A percentile compares a stretch with the other conserved stretches of the same genome.
Conservation (phyloP, 2,113 vertebrate genomes). For the Brachyhypopomus gauderio region DNA sequence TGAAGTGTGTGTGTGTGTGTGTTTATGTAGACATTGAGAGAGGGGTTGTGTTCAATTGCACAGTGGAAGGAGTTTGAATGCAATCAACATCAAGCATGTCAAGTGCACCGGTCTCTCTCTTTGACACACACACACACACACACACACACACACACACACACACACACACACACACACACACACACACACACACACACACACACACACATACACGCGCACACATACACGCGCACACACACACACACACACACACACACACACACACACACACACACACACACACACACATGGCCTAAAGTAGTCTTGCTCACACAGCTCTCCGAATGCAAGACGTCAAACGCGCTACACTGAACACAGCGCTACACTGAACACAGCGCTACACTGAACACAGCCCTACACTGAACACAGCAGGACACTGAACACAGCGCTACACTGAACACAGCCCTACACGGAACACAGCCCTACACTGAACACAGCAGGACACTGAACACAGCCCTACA, state of each 20-base stretch:
- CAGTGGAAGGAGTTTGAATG: slow-evolving; percentile 39
- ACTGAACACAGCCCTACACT: no score
- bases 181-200: neutral
- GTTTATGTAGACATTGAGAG: neutral
- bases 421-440: no score
- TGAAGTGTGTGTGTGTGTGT: neutral
- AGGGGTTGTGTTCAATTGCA: slow-evolving; percentile 27
- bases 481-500: no score
- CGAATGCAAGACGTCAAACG: no score
- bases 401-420: no score
- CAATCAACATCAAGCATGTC: slow-evolving; percentile 5
- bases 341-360: no score
- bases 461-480: no score
- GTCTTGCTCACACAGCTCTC: no score
- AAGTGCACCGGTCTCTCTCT: slow-evolving; percentile 9
- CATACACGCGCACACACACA: neutral
- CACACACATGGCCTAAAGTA: no score
- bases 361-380: no score
- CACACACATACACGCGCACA: neutral
- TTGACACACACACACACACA: neutral
- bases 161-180: neutral
- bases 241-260: neutral
- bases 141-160: neutral
- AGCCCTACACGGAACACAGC: no score
- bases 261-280: slow-evolving; percentile 4